Evolutionary conservation across 2,113 vertebrate species (phyloP).

Genomic region (Antennarius striatus): DNA sequence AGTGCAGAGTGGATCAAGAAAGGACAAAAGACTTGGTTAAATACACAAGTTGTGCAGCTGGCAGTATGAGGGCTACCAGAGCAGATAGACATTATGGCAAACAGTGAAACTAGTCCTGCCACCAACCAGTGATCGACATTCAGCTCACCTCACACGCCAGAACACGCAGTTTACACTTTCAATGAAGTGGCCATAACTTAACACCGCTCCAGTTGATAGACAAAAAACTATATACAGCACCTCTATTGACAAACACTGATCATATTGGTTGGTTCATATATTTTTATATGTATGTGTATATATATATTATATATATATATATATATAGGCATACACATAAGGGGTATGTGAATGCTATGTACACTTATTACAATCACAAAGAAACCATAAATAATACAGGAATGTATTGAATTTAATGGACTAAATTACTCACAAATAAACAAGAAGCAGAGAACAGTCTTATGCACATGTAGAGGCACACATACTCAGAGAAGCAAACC

Average conservation of each 20-base stretch:
- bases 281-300: conserved; percentile 44
- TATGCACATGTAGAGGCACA: conserved; percentile 13
- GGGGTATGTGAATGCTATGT: conserved; percentile 73
- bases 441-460: conserved; percentile 37
- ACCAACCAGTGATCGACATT: conserved; percentile 75
- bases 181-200: conserved; percentile 67
- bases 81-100: conserved; percentile 53
- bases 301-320: conserved; percentile 5
- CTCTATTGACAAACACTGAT: conserved; percentile 69
- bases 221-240: conserved; percentile 68
- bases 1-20: conserved; percentile 68
- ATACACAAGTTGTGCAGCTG: conserved; percentile 46
- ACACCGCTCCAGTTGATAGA: conserved; percentile 49
- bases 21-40: conserved; percentile 37
- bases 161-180: conserved; percentile 53
- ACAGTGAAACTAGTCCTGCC: conserved; percentile 45
- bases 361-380: conserved; percentile 77
- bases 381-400: conserved; percentile 81
- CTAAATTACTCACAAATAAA: conserved; percentile 67
- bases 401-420: conserved; percentile 76
- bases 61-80: conserved; percentile 49
- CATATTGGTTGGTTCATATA: conserved; percentile 69
- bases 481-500: background rate
- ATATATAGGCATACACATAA: conserved; percentile 54
- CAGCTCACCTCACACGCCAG: conserved; percentile 44